phyloP scores from a whole-genome alignment of 2,113 vertebrate species.

The Osmerus mordax region DNA sequence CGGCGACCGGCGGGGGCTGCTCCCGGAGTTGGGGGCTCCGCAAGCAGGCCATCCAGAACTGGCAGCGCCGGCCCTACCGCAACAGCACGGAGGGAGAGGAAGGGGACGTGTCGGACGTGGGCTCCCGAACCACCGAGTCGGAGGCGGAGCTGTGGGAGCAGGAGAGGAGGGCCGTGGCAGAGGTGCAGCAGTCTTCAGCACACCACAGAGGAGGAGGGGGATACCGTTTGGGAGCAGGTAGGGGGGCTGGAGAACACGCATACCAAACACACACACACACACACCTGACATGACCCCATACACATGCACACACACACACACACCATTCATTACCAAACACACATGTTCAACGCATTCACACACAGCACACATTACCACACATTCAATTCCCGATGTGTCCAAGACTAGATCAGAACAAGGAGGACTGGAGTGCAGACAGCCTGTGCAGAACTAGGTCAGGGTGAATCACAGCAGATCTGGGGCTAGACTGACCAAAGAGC shows the following conservation, averaged over 20 bases:
- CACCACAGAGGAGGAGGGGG: slow-evolving; percentile 55
- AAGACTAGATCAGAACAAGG: neutral
- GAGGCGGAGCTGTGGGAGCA: slow-evolving; percentile 91
- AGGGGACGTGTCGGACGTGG: slow-evolving; percentile 90
- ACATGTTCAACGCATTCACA: neutral
- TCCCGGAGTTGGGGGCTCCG: slow-evolving; percentile 85
- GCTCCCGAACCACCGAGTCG: slow-evolving; percentile 91
- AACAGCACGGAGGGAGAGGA: slow-evolving; percentile 97
- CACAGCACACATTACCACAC: neutral
- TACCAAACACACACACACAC: neutral
- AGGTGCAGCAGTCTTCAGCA: slow-evolving; percentile 66
- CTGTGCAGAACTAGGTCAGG: slow-evolving; percentile 45
- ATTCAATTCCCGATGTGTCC: too few species aligned
- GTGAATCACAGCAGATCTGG: slow-evolving; percentile 7
- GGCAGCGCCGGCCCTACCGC: slow-evolving; percentile 91
- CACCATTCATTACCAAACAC: neutral
- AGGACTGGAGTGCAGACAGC: slow-evolving; percentile 16
- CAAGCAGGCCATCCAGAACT: slow-evolving; percentile 96
- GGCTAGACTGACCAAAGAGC: slow-evolving; percentile 9
- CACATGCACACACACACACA: neutral
- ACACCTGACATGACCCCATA: too few species aligned
- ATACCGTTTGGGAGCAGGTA: slow-evolving; percentile 76
- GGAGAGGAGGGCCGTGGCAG: slow-evolving; percentile 70
- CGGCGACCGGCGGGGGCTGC: slow-evolving; percentile 60
- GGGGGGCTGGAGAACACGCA: neutral